These are phyloP conservation scores for Botia kubotai DNA, from an alignment of 2,797 vertebrate species.

Conservation along the genomic window DNA sequence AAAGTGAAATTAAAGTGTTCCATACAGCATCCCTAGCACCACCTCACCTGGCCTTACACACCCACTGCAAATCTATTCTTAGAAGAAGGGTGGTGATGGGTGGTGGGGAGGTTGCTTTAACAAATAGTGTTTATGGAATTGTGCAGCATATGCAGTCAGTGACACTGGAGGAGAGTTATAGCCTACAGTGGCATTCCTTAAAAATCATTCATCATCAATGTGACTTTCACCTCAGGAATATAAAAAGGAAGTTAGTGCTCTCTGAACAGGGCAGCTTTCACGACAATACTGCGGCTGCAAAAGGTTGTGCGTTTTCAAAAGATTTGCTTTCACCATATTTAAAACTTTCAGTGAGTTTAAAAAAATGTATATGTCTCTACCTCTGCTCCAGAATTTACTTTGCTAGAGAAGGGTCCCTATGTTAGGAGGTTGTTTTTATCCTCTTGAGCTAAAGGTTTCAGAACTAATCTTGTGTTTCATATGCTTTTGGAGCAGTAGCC, in stretches of 20 bases:
- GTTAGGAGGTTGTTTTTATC: conserved; percentile 35
- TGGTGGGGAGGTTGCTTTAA: conserved; percentile 2
- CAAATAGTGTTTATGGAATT: conserved; percentile 32
- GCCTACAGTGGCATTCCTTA: conserved; percentile 6
- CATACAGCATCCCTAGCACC: conserved; percentile 12
- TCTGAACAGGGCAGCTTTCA: not conserved
- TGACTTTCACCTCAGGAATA: conserved; percentile 15
- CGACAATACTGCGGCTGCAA: not conserved
- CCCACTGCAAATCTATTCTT: conserved; percentile 29
- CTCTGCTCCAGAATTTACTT: conserved; percentile 18
- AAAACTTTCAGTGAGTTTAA: not conserved
- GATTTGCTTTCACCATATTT: not conserved
- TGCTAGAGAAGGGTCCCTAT: conserved; percentile 39
- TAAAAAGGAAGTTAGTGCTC: conserved; percentile 24
- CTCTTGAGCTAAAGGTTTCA: conserved; percentile 50
- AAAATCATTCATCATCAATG: conserved; percentile 25
- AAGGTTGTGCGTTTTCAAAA: not conserved
- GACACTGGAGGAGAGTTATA: conserved; percentile 37
- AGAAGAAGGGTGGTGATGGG: not conserved
- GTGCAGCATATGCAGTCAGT: conserved; percentile 43
- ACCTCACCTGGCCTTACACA: not conserved
- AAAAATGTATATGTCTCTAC: conserved; percentile 2
- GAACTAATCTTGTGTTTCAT: conserved; percentile 55
- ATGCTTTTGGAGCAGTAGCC: conserved; percentile 62
- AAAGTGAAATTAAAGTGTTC: not conserved